These are phyloP conservation scores for Drosophila pachea DNA, from an alignment of 1,140 invertebrate genomes.

Conservation along the genomic window DNA sequence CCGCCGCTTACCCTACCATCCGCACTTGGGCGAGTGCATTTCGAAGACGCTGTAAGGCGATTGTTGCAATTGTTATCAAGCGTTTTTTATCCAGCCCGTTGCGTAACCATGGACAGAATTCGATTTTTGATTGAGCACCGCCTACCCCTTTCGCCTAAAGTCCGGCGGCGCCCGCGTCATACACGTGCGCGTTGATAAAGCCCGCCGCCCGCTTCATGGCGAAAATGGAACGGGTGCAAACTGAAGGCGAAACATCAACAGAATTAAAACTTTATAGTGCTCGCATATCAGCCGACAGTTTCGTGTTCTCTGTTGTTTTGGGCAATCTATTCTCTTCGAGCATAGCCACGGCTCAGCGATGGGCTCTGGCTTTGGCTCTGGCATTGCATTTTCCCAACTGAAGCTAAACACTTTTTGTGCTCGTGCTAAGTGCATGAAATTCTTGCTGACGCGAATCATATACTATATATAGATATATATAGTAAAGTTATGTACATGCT, in stretches of 20 bases:
- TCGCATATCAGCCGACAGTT: not conserved
- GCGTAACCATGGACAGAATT: conserved; percentile 49
- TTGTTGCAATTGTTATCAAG: not conserved
- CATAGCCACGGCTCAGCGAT: conserved; percentile 1
- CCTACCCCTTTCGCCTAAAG: not conserved
- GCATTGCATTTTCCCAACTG: not conserved
- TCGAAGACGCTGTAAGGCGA: conserved; percentile 1
- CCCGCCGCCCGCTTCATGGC: too few species aligned
- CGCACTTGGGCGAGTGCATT: conserved; percentile 1
- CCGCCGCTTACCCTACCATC: not conserved
- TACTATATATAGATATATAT: not conserved
- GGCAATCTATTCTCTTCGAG: not conserved
- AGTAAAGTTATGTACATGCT: not conserved
- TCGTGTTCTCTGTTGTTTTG: not conserved
- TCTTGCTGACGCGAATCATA: conserved; percentile 5
- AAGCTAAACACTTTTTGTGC: too few species aligned
- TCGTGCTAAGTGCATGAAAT: not conserved
- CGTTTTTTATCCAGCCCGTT: conserved; percentile 23
- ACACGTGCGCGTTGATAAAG: conserved; percentile 63
- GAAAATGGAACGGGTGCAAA: conserved; percentile 5
- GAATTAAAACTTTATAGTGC: conserved; percentile 3
- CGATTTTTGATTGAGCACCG: conserved; percentile 44
- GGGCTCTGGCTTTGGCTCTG: not conserved
- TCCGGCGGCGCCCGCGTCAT: conserved; percentile 21
- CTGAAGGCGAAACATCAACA: conserved; percentile 11